A percentile compares a stretch with the other conserved stretches of the same genome.
Conservation (phyloP, 2,113 vertebrate species). For the Oostethus manadensis region DNA sequence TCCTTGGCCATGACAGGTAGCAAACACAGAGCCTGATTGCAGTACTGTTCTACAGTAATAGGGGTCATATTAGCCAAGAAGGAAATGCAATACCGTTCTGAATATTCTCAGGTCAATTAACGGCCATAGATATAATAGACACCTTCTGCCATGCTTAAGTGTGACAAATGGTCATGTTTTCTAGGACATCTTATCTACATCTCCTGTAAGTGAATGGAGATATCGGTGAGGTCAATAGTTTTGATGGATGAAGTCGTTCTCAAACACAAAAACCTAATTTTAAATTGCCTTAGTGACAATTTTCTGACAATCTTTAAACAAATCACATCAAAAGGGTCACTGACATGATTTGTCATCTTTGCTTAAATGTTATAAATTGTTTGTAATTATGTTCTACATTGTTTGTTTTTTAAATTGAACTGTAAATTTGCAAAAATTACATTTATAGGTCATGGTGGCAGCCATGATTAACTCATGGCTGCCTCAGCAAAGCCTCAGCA, state of each 20-base stretch:
- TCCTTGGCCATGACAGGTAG: slow-evolving; percentile 27
- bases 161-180: slow-evolving; percentile 38
- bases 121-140: too few relatives aligned
- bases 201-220: slow-evolving; percentile 13
- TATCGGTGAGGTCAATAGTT: slow-evolving; percentile 18
- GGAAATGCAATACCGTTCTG: slow-evolving; percentile 60
- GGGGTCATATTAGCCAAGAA: slow-evolving; percentile 60
- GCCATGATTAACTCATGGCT: too few relatives aligned
- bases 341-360: too few relatives aligned
- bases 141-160: slow-evolving; percentile 45
- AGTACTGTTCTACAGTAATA: slow-evolving; percentile 50
- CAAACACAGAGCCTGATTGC: slow-evolving; percentile 30
- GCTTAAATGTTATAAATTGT: too few relatives aligned
- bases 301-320: neutral
- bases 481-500: too few relatives aligned
- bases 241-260: neutral
- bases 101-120: slow-evolving; percentile 60
- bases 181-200: slow-evolving; percentile 34
- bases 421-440: too few relatives aligned
- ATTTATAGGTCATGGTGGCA: too few relatives aligned
- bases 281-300: too few relatives aligned
- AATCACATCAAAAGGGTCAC: neutral
- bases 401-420: too few relatives aligned
- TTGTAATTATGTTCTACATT: too few relatives aligned
- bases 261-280: too few relatives aligned